phyloP scores from a whole-genome alignment of 2,113 vertebrate species.

The Gymnocephalus cernua region DNA sequence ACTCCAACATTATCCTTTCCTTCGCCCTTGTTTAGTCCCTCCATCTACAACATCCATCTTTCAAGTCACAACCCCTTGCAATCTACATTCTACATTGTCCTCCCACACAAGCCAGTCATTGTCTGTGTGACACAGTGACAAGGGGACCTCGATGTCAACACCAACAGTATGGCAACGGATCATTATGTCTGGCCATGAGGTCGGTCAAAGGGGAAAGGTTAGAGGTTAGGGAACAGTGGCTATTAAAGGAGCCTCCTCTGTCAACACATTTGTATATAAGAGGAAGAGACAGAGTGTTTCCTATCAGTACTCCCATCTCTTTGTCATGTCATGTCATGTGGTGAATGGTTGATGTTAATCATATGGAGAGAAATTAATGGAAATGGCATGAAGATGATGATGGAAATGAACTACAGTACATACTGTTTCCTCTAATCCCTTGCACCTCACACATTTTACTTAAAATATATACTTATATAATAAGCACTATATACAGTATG shows the following conservation, averaged over 20 bases:
- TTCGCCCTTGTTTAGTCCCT: background rate
- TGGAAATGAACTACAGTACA: constrained; percentile 47
- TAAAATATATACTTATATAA: background rate
- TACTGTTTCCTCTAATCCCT: background rate
- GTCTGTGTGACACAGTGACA: constrained; percentile 65
- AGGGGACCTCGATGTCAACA: constrained; percentile 71
- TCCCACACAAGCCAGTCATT: constrained; percentile 66
- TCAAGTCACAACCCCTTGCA: constrained; percentile 50
- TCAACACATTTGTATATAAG: constrained; percentile 79
- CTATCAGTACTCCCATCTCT: constrained; percentile 51
- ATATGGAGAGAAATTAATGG: constrained; percentile 37
- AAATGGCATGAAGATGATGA: constrained; percentile 62
- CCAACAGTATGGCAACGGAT: constrained; percentile 53
- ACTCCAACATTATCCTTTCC: background rate
- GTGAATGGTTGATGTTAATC: constrained; percentile 39
- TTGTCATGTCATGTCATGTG: constrained; percentile 40
- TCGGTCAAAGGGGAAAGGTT: constrained; percentile 69
- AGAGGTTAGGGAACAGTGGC: constrained; percentile 66
- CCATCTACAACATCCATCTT: constrained; percentile 55
- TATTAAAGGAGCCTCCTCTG: constrained; percentile 74
- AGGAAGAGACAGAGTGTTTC: constrained; percentile 50
- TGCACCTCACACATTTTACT: background rate
- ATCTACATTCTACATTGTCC: constrained; percentile 58
- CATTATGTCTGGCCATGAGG: constrained; percentile 69
- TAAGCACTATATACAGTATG: no score